Base-by-base conservation (phyloP, 2,797 vertebrate genomes). In the Karalla daura region DNA sequence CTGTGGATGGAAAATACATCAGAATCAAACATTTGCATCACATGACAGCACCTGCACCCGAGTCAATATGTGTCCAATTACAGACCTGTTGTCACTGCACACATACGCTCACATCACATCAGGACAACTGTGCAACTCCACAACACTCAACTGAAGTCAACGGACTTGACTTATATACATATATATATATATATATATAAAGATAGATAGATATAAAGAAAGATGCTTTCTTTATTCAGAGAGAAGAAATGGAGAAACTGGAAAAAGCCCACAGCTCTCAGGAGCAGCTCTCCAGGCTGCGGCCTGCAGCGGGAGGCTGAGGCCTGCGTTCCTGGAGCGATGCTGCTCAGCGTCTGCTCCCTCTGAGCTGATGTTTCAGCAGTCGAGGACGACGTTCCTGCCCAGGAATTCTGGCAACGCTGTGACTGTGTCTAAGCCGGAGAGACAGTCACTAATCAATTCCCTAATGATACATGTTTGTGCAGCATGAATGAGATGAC, bases 401-500 rank as follows among this genome's bases (percentile, higher is more conserved):
- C 21, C 35, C 4, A 12, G 11, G 10, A 40, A 70, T 20, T 54
- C 14, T 61, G 54, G 39, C 41, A 13, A 50, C 18, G 28, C 20
- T 7, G 17, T 70, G 37, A 67, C 68, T 75, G 70, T 74, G 64
- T 83, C 80, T 53, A 75, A 78, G 60, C 56, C 23, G 5, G 43
- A 68, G 43, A 70, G 78, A 82, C 78, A 66, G 76, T 43, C 24
- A 39, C 76, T 58, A 75, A 85, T 85, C 74, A 77, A 49, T 76
- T 68, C 37, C 21, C 40, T 71, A 64, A 78, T 74, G 63, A 70
- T 73, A 61, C 70, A 65, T 78, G 74, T 73, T 64, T 83, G 54
- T 40, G 24, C 49, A 39, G 68, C 60, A 70, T 83, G 50, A 72
- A 86, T 81, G 45, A 73, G 63, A 77, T 74, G 46, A 33, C 65